A percentile compares a stretch with the other conserved stretches of the same genome.
Evolutionary conservation across 2,113 vertebrate species (phyloP).

Genomic region (Cephalophus harveyi): DNA sequence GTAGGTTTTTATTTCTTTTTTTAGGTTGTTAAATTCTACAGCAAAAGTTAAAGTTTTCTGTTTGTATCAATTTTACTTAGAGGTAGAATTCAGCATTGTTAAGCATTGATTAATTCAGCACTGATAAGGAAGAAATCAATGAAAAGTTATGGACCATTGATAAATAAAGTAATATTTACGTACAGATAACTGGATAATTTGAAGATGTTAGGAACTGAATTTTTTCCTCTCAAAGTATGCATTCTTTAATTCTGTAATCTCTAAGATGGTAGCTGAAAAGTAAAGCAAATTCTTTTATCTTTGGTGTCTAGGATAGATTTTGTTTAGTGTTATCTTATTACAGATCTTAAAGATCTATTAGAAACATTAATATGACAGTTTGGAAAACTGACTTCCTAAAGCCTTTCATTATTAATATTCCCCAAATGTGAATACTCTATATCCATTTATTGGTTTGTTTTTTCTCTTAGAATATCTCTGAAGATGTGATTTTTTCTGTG

Average conservation of each 20-base stretch:
- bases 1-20: not conserved
- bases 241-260: slow-evolving; percentile 4
- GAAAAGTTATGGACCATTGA: not conserved
- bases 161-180: not conserved
- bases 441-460: not conserved
- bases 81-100: not conserved
- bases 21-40: not conserved
- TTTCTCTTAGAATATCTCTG: slow-evolving; percentile 86
- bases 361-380: not conserved
- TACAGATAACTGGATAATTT: slow-evolving; percentile 12
- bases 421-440: not conserved
- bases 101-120: not conserved
- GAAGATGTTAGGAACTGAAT: not conserved
- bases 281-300: slow-evolving; percentile 8
- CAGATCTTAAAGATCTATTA: not conserved
- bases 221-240: not conserved
- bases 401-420: not conserved
- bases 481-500: slow-evolving; percentile 96
- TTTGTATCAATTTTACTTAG: slow-evolving; percentile 30
- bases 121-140: not conserved
- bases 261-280: not conserved
- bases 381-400: not conserved
- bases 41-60: not conserved
- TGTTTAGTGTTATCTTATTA: slow-evolving; percentile 7
- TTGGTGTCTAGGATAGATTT: not conserved